phyloP scores from a whole-genome alignment of 1,140 invertebrate genomes.

The Drosophila teissieri region DNA sequence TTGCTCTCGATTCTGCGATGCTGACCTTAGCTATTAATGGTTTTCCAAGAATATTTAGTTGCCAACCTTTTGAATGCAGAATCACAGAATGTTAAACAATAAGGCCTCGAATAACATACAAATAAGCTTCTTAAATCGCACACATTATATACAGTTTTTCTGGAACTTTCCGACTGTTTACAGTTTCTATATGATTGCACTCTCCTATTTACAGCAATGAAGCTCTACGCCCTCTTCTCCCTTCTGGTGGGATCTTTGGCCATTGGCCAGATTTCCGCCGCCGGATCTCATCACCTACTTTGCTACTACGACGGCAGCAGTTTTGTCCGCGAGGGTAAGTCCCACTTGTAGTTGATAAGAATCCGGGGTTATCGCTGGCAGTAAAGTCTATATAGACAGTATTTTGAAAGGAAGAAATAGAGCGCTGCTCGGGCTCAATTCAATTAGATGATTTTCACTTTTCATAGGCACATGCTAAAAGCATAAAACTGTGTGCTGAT shows the following conservation, averaged over 20 bases:
- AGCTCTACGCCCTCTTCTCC: slow-evolving; percentile 70
- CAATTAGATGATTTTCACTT: slow-evolving; percentile 63
- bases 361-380: slow-evolving; percentile 34
- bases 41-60: too few relatives aligned
- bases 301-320: slow-evolving; percentile 90
- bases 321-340: slow-evolving; percentile 88
- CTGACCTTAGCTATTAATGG: too few relatives aligned
- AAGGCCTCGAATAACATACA: not conserved
- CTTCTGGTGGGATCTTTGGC: slow-evolving; percentile 78
- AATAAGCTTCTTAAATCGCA: not conserved
- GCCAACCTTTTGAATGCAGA: too few relatives aligned
- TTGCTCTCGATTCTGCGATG: not conserved
- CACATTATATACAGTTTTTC: not conserved
- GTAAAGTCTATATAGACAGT: not conserved
- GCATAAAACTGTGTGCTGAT: slow-evolving; percentile 15
- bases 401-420: not conserved
- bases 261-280: slow-evolving; percentile 60
- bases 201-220: slow-evolving; percentile 55
- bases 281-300: slow-evolving; percentile 86
- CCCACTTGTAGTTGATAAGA: slow-evolving; percentile 16
- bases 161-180: slow-evolving; percentile 10
- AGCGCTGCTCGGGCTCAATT: slow-evolving; percentile 3
- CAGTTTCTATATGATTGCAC: not conserved
- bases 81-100: not conserved
- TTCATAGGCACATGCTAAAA: slow-evolving; percentile 56